Evolutionary conservation across 2,797 vertebrate genomes (phyloP).

Genomic region (Paguma larvata): DNA sequence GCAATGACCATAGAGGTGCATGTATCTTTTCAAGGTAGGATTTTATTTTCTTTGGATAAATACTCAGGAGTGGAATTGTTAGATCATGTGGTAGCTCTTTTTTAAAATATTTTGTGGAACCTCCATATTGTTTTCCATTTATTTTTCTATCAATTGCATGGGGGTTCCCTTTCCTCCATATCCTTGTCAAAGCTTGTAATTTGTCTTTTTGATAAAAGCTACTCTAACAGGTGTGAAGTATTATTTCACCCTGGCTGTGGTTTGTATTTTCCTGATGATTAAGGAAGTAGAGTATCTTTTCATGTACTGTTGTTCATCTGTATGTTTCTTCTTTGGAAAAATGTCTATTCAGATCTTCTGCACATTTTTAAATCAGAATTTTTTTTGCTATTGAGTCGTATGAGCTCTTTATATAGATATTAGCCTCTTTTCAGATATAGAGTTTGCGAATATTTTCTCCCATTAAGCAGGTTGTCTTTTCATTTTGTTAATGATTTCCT

Average conservation of each 20-base stretch:
- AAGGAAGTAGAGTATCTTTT: not conserved
- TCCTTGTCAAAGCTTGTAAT: not conserved
- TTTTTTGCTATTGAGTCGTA: not conserved
- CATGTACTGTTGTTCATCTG: not conserved
- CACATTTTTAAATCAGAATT: not conserved
- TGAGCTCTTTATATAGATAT: not conserved
- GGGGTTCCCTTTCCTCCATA: not conserved
- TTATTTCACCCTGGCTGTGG: not conserved
- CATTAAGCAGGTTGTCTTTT: not conserved
- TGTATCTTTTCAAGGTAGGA: not conserved
- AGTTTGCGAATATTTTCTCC: not conserved
- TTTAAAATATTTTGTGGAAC: not conserved
- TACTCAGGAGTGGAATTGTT: not conserved
- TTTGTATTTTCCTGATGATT: not conserved
- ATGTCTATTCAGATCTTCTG: not conserved
- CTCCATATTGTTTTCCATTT: not conserved
- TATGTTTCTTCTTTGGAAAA: not conserved
- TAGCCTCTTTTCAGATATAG: not conserved
- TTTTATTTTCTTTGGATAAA: not conserved
- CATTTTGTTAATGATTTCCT: not conserved
- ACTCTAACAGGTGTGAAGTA: not conserved
- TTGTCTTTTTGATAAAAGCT: not conserved
- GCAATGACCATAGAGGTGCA: not conserved
- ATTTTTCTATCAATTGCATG: not conserved
- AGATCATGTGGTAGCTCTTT: not conserved